Base-by-base conservation (phyloP, 2,888 invertebrate genomes). In the Argyresthia albistria region DNA sequence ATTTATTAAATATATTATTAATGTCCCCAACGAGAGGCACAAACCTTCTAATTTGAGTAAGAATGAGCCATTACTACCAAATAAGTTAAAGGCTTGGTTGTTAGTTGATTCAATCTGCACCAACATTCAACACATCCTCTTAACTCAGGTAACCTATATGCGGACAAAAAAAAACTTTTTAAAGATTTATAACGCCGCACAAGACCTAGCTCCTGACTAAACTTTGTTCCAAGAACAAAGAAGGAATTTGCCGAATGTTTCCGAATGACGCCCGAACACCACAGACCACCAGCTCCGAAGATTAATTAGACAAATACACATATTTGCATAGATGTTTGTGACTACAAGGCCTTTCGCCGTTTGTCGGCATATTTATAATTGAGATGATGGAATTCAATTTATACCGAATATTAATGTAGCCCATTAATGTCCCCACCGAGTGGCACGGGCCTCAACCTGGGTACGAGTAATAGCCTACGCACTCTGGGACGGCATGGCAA, bases 111-210 rank as follows among this genome's bases (percentile, higher is more conserved):
- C 9, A 6, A 9, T n/a, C 43, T 42, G 12, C 14, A 0, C 43
- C 25, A 25, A 25, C 2, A 2, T 25, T 2, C 25, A 25, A 6
- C 25, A 4, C 25, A 25, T 6, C 25, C 25, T 25, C 51, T 51
- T 51, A 51, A 45, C 3, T 45, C 35, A 43, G 51, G 51, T 45
- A 45, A 51, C 45, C 36, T 43, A 51, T 11, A 51, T 43, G 43
- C 51, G 35, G 12, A 11, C n/a, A 51, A 51, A 51, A 51, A 45
- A 15, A 45, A 43, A 43, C 43, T 35, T 43, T 43, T 35, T 45
- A 11, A 45, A 51, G 51, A 51, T 51, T 51, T 51, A 51, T 51
- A 51, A 45, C 51, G 36, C 45, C 11, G 35, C 15, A 51, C 51
- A 51, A 43, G 43, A 45, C 36, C 51, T 50, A 51, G 45, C 35